Percentiles rank a stretch among this genome's conserved stretches.
Conservation (phyloP, 2,888 invertebrate genomes). For the Luperina nickerlii region DNA sequence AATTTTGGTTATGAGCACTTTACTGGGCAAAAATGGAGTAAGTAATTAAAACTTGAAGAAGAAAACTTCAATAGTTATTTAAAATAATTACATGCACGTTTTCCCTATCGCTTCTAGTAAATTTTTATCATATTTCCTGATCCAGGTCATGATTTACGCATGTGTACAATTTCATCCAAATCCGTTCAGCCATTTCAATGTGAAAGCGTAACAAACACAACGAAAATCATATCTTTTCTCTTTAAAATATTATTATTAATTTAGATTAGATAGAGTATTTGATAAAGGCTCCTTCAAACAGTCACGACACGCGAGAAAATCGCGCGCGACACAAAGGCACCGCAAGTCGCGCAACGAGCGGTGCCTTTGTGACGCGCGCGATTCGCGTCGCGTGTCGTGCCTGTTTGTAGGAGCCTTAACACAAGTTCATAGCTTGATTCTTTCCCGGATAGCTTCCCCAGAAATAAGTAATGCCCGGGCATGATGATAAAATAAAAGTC, state of each 20-base stretch:
- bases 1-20: background rate
- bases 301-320: too few relatives aligned
- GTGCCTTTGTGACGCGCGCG: too few relatives aligned
- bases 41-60: background rate
- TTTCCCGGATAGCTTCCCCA: background rate
- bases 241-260: background rate
- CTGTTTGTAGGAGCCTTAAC: background rate
- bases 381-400: too few relatives aligned
- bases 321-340: too few relatives aligned
- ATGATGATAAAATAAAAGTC: constrained; percentile 14
- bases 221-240: background rate
- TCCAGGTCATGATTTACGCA: too few relatives aligned
- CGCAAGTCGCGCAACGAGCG: too few relatives aligned
- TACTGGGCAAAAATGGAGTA: background rate
- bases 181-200: background rate
- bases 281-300: background rate
- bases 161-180: too few relatives aligned
- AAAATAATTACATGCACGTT: background rate
- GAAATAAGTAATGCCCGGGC: background rate
- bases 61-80: background rate
- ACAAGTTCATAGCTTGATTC: background rate
- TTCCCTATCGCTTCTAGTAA: background rate
- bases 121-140: too few relatives aligned
- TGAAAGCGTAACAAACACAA: background rate
- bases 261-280: constrained; percentile 2